Percentiles rank a stretch among this genome's conserved stretches.
These are phyloP conservation scores for Micronycteris hirsuta DNA, from an alignment of 2,113 vertebrate species.

Conservation along the genomic window DNA sequence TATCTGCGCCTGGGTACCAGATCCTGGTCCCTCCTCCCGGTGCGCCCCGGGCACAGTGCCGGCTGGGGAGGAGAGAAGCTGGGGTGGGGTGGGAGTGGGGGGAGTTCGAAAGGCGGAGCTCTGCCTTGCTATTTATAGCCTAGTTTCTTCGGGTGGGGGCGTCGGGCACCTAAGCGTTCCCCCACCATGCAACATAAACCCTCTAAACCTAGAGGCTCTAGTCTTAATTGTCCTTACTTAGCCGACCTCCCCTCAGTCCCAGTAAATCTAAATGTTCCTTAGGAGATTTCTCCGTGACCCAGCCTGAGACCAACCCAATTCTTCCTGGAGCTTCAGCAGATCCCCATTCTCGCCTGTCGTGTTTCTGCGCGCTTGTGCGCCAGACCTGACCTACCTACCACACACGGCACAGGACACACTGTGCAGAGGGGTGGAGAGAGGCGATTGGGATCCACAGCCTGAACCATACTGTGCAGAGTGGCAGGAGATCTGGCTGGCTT, in stretches of 20 bases:
- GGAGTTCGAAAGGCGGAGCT: slow-evolving; percentile 51
- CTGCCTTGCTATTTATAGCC: slow-evolving; percentile 66
- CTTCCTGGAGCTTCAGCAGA: not conserved
- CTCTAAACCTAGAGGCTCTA: slow-evolving; percentile 39
- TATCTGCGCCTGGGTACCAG: slow-evolving; percentile 58
- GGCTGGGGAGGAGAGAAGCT: slow-evolving; percentile 58
- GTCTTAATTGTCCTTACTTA: slow-evolving; percentile 38
- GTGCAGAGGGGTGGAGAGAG: not conserved
- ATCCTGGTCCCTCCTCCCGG: slow-evolving; percentile 71
- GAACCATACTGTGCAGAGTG: slow-evolving; percentile 2
- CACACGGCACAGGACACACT: not conserved
- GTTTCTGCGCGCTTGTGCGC: not conserved
- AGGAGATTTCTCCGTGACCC: slow-evolving; percentile 21
- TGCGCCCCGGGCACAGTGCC: slow-evolving; percentile 76
- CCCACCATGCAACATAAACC: slow-evolving; percentile 57
- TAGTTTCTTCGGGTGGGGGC: slow-evolving; percentile 70
- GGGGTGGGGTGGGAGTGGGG: not conserved
- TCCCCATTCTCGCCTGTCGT: not conserved
- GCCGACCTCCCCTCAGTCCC: slow-evolving; percentile 35
- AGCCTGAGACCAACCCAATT: slow-evolving; percentile 8
- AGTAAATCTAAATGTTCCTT: slow-evolving; percentile 46
- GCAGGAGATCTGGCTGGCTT: not conserved
- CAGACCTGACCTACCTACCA: slow-evolving; percentile 54
- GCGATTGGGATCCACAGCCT: not conserved
- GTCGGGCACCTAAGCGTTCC: slow-evolving; percentile 58